These are phyloP conservation scores for Oscheius sp. DNA, from an alignment of 2,888 invertebrate genomes.

Conservation along the genomic window DNA sequence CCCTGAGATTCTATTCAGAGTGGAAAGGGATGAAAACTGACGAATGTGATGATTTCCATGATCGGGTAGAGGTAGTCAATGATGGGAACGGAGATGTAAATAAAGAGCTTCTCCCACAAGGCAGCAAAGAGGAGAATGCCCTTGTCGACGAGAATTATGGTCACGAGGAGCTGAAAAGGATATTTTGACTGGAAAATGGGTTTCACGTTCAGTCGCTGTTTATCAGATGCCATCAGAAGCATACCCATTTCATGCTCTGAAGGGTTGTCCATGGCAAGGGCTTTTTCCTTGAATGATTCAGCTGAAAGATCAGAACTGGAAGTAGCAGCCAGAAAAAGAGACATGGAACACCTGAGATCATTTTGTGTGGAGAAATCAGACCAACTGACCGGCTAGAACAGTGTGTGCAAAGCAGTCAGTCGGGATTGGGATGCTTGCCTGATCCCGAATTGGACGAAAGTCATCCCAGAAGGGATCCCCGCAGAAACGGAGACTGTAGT, in stretches of 20 bases:
- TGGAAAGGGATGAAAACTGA: slow-evolving; percentile 35
- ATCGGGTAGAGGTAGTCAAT: slow-evolving; percentile 65
- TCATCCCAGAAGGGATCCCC: slow-evolving; percentile 39
- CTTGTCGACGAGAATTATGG: slow-evolving; percentile 52
- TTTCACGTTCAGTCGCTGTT: too few species aligned
- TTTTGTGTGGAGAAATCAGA: not conserved
- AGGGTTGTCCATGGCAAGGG: slow-evolving; percentile 63
- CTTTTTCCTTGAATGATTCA: slow-evolving; percentile 42
- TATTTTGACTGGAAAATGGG: not conserved
- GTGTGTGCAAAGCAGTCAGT: slow-evolving; percentile 49
- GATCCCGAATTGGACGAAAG: slow-evolving; percentile 32
- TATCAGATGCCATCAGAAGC: not conserved
- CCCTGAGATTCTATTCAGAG: slow-evolving; percentile 36
- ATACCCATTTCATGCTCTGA: slow-evolving; percentile 66
- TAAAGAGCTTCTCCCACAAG: slow-evolving; percentile 59
- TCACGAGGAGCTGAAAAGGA: slow-evolving; percentile 49
- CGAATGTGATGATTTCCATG: slow-evolving; percentile 61
- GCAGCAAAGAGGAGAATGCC: slow-evolving; percentile 54
- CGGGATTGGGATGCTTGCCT: slow-evolving; percentile 39
- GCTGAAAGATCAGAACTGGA: slow-evolving; percentile 64
- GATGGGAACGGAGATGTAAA: slow-evolving; percentile 53
- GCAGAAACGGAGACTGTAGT: slow-evolving; percentile 28
- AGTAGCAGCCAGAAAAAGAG: slow-evolving; percentile 64
- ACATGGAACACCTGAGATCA: slow-evolving; percentile 55
- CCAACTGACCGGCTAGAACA: slow-evolving; percentile 33